These are phyloP conservation scores for Zosterops japonicus DNA, from an alignment of 2,113 vertebrate genomes.

Conservation along the genomic window DNA sequence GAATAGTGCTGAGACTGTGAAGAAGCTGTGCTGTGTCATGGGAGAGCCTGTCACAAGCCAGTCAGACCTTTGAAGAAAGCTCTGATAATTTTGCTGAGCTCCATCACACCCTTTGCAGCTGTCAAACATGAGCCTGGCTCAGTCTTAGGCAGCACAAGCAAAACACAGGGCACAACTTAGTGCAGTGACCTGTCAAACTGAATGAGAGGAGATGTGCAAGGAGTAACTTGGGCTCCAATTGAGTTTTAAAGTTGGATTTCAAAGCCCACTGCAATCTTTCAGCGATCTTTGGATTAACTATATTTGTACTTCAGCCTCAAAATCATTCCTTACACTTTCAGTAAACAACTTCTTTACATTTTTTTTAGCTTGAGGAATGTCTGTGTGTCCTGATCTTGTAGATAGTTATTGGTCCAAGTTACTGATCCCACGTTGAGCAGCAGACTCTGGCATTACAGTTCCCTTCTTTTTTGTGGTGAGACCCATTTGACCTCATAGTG, in stretches of 20 bases:
- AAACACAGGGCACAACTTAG: neutral
- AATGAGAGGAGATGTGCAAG: neutral
- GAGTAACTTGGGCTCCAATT: neutral
- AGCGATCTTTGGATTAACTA: neutral
- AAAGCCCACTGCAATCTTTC: neutral
- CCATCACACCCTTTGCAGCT: neutral
- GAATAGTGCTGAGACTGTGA: neutral
- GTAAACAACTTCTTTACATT: neutral
- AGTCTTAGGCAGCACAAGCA: neutral
- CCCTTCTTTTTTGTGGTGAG: neutral
- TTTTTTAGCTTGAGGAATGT: neutral
- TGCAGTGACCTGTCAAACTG: neutral
- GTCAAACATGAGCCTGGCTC: neutral
- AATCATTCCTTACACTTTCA: neutral
- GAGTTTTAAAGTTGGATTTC: neutral
- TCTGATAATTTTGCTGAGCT: neutral
- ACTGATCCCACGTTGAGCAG: fast-evolving
- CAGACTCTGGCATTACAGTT: neutral
- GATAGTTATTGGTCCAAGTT: neutral
- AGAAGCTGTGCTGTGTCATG: neutral
- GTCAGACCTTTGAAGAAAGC: neutral
- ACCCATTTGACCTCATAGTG: neutral
- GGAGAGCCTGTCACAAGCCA: neutral
- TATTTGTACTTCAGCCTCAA: neutral
- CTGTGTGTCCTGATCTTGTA: neutral